Conservation (phyloP, 2,113 vertebrate species). For the Ammodytes dubius region DNA sequence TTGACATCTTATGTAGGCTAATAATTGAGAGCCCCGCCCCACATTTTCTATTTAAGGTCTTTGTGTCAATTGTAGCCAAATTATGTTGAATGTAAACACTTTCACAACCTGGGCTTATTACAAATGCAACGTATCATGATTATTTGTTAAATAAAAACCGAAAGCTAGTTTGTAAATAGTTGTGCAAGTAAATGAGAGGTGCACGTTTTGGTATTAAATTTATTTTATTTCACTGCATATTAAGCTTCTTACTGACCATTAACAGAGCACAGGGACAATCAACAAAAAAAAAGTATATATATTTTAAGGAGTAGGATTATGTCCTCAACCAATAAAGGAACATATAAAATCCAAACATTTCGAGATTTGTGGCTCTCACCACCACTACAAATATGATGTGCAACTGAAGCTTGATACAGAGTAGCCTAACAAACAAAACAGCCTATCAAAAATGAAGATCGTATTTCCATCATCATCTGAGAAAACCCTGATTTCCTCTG, state of each 20-base stretch:
- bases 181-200: not conserved
- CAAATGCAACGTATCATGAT: not conserved
- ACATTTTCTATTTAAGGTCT: not conserved
- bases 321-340: too few relatives aligned
- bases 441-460: not conserved
- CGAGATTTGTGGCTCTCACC: too few relatives aligned
- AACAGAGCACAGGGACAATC: not conserved
- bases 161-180: not conserved
- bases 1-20: too few relatives aligned
- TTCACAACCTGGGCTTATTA: not conserved
- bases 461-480: not conserved
- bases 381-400: not conserved
- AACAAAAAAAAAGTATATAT: not conserved
- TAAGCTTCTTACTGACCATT: not conserved
- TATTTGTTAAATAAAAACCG: not conserved
- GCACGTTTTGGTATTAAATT: not conserved
- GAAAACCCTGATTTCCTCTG: not conserved
- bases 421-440: too few relatives aligned
- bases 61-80: not conserved
- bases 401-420: not conserved
- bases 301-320: too few relatives aligned
- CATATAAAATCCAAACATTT: too few relatives aligned
- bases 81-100: not conserved
- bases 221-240: not conserved
- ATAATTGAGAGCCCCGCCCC: too few relatives aligned